These are phyloP conservation scores for Neolamprologus brichardi DNA, from an alignment of 2,113 vertebrate species.

Conservation along the genomic window DNA sequence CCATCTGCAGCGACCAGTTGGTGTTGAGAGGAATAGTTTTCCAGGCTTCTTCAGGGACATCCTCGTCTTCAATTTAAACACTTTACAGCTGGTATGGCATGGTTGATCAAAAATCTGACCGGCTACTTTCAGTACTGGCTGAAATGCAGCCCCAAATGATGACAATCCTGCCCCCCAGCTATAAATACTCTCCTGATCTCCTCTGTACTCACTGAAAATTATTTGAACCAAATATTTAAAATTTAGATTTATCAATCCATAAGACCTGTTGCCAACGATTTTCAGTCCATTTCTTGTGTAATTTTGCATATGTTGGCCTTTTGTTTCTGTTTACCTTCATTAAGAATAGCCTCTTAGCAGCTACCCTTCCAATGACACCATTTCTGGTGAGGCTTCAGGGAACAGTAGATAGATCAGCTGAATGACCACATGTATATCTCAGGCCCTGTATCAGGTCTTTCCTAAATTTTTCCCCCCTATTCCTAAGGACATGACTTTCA, in stretches of 20 bases:
- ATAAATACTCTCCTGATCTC: neutral
- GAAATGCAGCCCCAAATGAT: neutral
- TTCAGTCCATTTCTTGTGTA: neutral
- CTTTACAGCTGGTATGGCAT: neutral
- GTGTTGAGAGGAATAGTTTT: neutral
- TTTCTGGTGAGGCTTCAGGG: neutral
- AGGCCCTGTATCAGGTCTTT: neutral
- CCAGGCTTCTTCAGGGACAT: neutral
- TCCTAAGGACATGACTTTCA: neutral
- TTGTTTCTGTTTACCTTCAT: neutral
- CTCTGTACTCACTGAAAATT: neutral
- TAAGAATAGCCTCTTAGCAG: neutral
- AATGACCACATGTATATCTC: neutral
- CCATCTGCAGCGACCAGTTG: neutral
- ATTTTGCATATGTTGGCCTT: neutral
- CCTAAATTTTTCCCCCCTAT: accelerated
- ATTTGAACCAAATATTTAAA: neutral
- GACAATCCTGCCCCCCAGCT: neutral
- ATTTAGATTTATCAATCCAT: neutral
- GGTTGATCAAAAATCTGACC: neutral
- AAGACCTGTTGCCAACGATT: neutral
- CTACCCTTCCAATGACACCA: neutral
- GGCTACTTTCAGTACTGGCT: neutral
- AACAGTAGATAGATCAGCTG: neutral
- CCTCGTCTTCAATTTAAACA: neutral